Percentiles rank a stretch among this genome's conserved stretches.
Evolutionary conservation across 2,888 invertebrate species (phyloP).

Genomic region (Scaptomyza caliginosa): DNA sequence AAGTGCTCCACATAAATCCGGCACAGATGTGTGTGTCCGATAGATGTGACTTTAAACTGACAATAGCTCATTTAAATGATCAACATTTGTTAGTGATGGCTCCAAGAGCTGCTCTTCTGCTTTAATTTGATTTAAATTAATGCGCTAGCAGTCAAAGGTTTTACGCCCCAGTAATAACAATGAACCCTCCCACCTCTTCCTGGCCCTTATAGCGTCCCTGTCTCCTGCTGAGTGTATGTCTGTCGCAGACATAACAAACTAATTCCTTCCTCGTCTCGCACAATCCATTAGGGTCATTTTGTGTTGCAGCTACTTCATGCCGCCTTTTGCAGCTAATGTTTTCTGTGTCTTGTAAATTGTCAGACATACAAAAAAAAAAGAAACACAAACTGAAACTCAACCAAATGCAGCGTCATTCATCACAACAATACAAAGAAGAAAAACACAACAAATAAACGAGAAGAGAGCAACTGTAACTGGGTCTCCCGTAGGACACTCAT

Average conservation of each 20-base stretch:
- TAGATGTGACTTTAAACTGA: constrained; percentile 68
- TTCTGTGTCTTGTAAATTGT: constrained; percentile 70
- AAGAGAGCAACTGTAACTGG: constrained; percentile 45
- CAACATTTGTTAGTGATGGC: constrained; percentile 43
- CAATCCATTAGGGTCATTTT: constrained; percentile 75
- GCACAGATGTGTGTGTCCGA: constrained; percentile 46
- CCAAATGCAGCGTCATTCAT: constrained; percentile 78
- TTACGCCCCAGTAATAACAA: constrained; percentile 27
- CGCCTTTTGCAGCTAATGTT: constrained; percentile 53
- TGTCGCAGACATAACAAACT: constrained; percentile 60
- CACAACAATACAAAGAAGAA: constrained; percentile 63
- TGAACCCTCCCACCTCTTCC: not conserved
- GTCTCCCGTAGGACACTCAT: constrained; percentile 58
- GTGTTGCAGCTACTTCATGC: constrained; percentile 39
- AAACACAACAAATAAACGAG: constrained; percentile 36
- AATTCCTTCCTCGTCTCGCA: constrained; percentile 55
- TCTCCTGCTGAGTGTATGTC: constrained; percentile 20
- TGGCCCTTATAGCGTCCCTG: not conserved
- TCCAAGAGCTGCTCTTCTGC: constrained; percentile 2
- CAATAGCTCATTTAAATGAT: constrained; percentile 70
- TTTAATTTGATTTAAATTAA: constrained; percentile 54
- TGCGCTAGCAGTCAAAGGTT: constrained; percentile 44
- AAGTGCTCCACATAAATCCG: constrained; percentile 61
- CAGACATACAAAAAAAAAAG: too few relatives aligned
- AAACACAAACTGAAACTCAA: constrained; percentile 60